These are phyloP conservation scores for Mola mola DNA, from an alignment of 2,113 vertebrate genomes.

Conservation along the genomic window DNA sequence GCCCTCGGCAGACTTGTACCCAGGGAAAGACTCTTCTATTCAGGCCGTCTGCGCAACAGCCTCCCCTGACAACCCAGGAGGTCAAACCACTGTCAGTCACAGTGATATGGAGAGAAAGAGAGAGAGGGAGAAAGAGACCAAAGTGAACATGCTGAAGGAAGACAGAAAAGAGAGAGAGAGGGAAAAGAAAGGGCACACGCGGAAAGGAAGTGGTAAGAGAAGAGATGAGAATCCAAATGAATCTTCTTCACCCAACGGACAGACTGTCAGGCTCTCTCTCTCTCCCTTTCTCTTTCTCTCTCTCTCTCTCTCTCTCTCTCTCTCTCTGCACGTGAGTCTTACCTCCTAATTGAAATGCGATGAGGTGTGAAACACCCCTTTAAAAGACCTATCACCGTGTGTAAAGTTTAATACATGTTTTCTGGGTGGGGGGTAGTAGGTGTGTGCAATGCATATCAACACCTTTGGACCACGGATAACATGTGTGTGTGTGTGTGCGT, in stretches of 20 bases:
- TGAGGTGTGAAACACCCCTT: slow-evolving; percentile 79
- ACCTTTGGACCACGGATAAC: slow-evolving; percentile 42
- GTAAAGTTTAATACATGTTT: slow-evolving; percentile 60
- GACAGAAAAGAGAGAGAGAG: slow-evolving; percentile 57
- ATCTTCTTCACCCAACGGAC: slow-evolving; percentile 75
- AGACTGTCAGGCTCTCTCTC: slow-evolving; percentile 63
- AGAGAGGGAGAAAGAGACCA: slow-evolving; percentile 25
- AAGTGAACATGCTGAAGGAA: slow-evolving; percentile 52
- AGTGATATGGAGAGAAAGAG: slow-evolving; percentile 62
- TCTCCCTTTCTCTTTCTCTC: slow-evolving; percentile 15
- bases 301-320: slow-evolving; percentile 18
- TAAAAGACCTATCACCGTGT: slow-evolving; percentile 76
- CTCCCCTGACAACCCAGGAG: slow-evolving; percentile 68
- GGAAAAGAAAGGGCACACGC: slow-evolving; percentile 67
- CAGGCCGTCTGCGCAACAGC: slow-evolving; percentile 55
- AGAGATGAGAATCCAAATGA: slow-evolving; percentile 80
- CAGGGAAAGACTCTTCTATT: slow-evolving; percentile 50
- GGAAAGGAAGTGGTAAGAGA: slow-evolving; percentile 60
- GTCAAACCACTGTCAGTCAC: slow-evolving; percentile 76
- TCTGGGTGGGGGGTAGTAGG: background rate
- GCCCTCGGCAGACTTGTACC: slow-evolving; percentile 31
- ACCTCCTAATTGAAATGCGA: slow-evolving; percentile 81
- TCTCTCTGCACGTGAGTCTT: slow-evolving; percentile 37
- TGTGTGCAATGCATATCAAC: slow-evolving; percentile 58
- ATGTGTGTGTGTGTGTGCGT: slow-evolving; percentile 5